These are phyloP conservation scores for Choreutis nemorana DNA, from an alignment of 2,888 invertebrate genomes.

Conservation along the genomic window DNA sequence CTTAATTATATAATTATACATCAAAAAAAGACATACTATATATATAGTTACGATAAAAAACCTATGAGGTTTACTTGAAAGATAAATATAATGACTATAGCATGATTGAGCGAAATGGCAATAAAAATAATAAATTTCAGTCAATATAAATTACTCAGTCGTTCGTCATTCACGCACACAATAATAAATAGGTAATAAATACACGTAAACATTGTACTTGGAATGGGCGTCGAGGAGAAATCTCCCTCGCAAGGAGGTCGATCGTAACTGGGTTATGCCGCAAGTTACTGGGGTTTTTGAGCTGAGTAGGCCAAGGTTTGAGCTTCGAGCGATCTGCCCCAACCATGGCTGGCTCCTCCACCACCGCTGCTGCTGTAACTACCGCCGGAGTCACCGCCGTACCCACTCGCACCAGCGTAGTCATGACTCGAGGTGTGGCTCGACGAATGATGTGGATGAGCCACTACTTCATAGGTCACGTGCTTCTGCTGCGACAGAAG, in stretches of 20 bases:
- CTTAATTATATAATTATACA: conserved; percentile 18
- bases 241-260: conserved; percentile 36
- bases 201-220: conserved; percentile 4
- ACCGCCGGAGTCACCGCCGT: conserved; percentile 70
- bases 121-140: conserved; percentile 20
- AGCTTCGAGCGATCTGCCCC: conserved; percentile 81
- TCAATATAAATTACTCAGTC: conserved; percentile 36
- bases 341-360: conserved; percentile 63
- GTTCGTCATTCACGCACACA: conserved; percentile 30
- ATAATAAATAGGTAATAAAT: conserved; percentile 24
- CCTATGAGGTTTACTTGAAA: conserved; percentile 21
- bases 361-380: conserved; percentile 54
- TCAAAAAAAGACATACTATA: conserved; percentile 3
- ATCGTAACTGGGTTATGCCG: conserved; percentile 28
- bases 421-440: conserved; percentile 71
- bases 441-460: conserved; percentile 82
- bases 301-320: conserved; percentile 83
- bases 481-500: conserved; percentile 82
- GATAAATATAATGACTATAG: conserved; percentile 24
- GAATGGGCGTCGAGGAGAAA: conserved; percentile 37
- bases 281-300: conserved; percentile 69
- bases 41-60: conserved; percentile 3
- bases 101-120: conserved; percentile 19
- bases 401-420: conserved; percentile 69
- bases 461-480: conserved; percentile 87